Evolutionary conservation across 2,797 vertebrate species (phyloP).

Genomic region (Sparidentex hasta): DNA sequence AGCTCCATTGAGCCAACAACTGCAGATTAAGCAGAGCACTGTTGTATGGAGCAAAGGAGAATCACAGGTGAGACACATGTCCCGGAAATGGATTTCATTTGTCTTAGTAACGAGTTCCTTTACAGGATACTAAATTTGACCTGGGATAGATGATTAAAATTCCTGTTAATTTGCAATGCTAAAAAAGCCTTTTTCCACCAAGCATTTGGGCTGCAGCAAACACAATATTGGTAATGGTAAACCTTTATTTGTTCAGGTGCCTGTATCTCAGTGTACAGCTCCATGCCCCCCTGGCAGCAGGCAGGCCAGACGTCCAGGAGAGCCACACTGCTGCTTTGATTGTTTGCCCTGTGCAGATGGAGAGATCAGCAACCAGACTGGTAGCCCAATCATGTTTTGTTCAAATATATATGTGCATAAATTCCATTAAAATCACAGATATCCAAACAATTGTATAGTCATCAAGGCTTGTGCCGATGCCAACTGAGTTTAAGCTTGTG

Average conservation of each 20-base stretch:
- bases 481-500: background rate
- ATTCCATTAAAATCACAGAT: background rate
- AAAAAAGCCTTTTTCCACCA: background rate
- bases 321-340: constrained; percentile 84
- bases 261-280: constrained; percentile 78
- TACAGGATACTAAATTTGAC: background rate
- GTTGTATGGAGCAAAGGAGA: constrained; percentile 80
- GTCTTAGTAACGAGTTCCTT: no score
- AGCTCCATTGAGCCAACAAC: constrained; percentile 68
- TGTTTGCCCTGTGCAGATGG: constrained; percentile 86
- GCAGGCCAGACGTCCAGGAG: constrained; percentile 70
- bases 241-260: constrained; percentile 68
- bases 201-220: background rate
- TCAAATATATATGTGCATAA: background rate
- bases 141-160: no score
- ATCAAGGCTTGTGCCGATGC: background rate
- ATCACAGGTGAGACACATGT: constrained; percentile 63
- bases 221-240: background rate
- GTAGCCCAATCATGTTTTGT: constrained; percentile 43
- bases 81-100: background rate
- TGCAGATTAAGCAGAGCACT: constrained; percentile 68
- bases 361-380: constrained; percentile 83
- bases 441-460: no score
- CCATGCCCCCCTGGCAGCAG: constrained; percentile 82
- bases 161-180: background rate